phyloP scores from a whole-genome alignment of 2,888 invertebrate genomes.

The Automeris io region DNA sequence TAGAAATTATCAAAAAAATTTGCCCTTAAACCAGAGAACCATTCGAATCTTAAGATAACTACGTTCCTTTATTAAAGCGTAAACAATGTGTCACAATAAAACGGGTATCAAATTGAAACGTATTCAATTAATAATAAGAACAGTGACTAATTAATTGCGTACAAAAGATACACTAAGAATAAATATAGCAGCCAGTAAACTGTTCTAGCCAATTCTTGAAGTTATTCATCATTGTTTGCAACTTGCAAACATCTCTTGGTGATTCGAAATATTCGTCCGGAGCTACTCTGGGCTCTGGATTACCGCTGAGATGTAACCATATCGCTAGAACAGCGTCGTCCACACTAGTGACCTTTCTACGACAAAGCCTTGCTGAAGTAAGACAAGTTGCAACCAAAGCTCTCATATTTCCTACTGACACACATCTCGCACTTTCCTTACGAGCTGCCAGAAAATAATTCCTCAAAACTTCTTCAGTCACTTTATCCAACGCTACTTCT shows the following conservation, averaged over 20 bases:
- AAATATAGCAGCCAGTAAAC: conserved; percentile 35
- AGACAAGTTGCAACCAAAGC: conserved; percentile 44
- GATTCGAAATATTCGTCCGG: conserved; percentile 60
- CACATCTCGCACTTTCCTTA: conserved; percentile 41
- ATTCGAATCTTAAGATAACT: no score
- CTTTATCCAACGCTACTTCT: conserved; percentile 36
- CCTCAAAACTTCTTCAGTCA: conserved; percentile 42
- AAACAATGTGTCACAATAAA: background rate
- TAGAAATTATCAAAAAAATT: no score
- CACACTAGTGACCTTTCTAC: conserved; percentile 38
- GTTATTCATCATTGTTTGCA: conserved; percentile 43
- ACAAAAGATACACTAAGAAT: conserved; percentile 8
- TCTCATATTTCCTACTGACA: conserved; percentile 48
- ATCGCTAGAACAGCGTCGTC: conserved; percentile 63
- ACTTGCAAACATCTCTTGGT: conserved; percentile 43
- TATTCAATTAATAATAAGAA: background rate
- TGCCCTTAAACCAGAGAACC: no score
- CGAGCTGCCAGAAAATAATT: conserved; percentile 60
- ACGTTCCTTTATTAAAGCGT: no score
- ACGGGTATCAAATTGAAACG: background rate
- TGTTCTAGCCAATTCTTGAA: conserved; percentile 58
- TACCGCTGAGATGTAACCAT: conserved; percentile 60
- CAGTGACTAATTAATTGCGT: conserved; percentile 8
- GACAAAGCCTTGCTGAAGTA: conserved; percentile 56
- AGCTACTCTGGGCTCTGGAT: conserved; percentile 54